A percentile compares a stretch with the other conserved stretches of the same genome.
These are phyloP conservation scores for Chymomyza fuscimana DNA, from an alignment of 2,888 invertebrate species.

Conservation along the genomic window DNA sequence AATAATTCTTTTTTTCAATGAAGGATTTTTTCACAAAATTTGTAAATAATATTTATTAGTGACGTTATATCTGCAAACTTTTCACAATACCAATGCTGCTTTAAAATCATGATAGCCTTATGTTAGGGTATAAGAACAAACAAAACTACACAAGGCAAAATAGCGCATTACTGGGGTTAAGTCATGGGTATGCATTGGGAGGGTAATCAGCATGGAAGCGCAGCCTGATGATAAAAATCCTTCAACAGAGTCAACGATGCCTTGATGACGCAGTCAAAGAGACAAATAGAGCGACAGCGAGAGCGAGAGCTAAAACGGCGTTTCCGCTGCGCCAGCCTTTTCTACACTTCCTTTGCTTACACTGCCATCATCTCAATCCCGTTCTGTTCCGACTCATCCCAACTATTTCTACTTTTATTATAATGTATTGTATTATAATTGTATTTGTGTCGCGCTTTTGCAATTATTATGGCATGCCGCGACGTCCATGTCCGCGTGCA, in stretches of 20 bases:
- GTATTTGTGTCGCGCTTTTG: constrained; percentile 37
- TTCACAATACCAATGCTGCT: no score
- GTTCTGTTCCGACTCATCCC: no score
- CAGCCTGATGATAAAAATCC: background rate
- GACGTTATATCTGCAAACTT: no score
- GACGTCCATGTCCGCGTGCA: background rate
- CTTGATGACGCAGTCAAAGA: constrained; percentile 27
- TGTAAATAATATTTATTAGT: no score
- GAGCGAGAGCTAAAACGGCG: background rate
- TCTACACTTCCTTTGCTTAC: constrained; percentile 5
- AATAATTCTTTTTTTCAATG: no score
- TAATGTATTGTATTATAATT: constrained; percentile 49
- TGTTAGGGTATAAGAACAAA: background rate
- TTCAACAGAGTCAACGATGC: constrained; percentile 17
- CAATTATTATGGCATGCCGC: constrained; percentile 5
- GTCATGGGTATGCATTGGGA: background rate
- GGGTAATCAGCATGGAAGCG: background rate
- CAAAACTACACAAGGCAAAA: background rate
- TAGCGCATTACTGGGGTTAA: background rate
- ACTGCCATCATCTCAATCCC: background rate
- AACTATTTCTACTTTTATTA: constrained; percentile 20
- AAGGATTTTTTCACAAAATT: no score
- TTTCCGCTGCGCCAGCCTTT: background rate
- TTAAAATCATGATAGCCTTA: no score
- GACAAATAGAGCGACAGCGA: no score